Evolutionary conservation across 1,140 invertebrate species (phyloP).

Genomic region (Mercenaria mercenaria): DNA sequence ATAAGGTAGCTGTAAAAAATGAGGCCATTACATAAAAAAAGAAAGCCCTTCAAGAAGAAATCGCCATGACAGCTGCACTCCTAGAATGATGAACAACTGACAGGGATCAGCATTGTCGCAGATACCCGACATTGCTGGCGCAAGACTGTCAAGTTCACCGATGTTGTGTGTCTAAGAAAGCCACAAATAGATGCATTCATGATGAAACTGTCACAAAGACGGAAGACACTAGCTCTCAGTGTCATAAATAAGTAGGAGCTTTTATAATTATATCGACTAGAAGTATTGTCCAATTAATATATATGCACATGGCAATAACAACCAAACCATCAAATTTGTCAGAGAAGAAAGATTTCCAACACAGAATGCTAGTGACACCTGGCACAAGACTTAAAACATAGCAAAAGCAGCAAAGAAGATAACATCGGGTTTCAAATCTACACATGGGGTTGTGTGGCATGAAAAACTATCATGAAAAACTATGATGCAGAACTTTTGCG

Average conservation of each 20-base stretch:
- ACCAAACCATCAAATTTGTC: neutral
- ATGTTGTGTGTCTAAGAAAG: conserved; percentile 20
- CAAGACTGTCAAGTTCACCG: conserved; percentile 48
- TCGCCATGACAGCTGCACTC: neutral
- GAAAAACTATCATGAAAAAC: conserved; percentile 8
- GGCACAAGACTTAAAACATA: too few species aligned
- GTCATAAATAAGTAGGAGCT: neutral
- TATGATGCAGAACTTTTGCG: neutral
- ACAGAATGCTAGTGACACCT: too few species aligned
- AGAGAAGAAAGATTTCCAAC: neutral
- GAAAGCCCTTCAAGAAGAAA: neutral
- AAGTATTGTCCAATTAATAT: conserved; percentile 4
- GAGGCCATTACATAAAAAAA: neutral
- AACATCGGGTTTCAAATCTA: neutral
- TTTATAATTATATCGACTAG: neutral
- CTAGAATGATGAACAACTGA: neutral
- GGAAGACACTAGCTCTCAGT: neutral
- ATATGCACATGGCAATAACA: neutral
- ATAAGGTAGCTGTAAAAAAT: neutral
- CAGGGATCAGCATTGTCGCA: conserved; percentile 42
- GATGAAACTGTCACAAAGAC: conserved; percentile 5
- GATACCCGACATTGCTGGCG: conserved; percentile 63
- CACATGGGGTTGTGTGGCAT: neutral
- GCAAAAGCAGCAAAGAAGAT: too few species aligned
- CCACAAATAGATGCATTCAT: conserved; percentile 45